phyloP scores from a whole-genome alignment of 2,797 vertebrate species.

The Simalia tracyae region DNA sequence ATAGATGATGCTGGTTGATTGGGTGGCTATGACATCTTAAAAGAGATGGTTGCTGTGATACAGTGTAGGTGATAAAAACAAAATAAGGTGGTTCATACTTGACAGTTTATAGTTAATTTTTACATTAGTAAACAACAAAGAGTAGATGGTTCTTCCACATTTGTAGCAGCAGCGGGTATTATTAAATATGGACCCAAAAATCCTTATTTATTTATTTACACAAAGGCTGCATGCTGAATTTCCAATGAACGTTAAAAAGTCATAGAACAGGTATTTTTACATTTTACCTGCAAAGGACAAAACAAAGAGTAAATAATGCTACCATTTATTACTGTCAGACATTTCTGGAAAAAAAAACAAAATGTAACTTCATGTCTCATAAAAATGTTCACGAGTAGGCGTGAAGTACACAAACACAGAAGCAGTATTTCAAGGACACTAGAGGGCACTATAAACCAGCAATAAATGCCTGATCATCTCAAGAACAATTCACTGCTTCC shows the following conservation, averaged over 20 bases:
- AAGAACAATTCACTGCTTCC: not conserved
- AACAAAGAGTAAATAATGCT: not conserved
- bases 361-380: not conserved
- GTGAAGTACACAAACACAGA: not conserved
- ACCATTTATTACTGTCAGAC: not conserved
- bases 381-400: not conserved
- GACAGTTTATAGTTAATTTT: not conserved
- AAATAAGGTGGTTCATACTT: not conserved
- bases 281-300: not conserved
- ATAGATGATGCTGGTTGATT: too few relatives aligned
- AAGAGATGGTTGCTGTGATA: not conserved
- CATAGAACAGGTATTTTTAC: not conserved
- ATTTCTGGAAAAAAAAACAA: not conserved
- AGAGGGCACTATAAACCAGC: slow-evolving; percentile 1
- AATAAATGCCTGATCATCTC: not conserved
- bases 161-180: not conserved
- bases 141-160: not conserved
- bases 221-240: not conserved
- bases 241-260: not conserved
- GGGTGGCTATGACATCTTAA: not conserved
- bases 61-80: not conserved
- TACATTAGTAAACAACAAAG: not conserved
- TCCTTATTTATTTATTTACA: not conserved
- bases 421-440: slow-evolving; percentile 7
- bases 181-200: not conserved